Conservation (phyloP, 2,888 invertebrate species). For the Drosophila helvetica region DNA sequence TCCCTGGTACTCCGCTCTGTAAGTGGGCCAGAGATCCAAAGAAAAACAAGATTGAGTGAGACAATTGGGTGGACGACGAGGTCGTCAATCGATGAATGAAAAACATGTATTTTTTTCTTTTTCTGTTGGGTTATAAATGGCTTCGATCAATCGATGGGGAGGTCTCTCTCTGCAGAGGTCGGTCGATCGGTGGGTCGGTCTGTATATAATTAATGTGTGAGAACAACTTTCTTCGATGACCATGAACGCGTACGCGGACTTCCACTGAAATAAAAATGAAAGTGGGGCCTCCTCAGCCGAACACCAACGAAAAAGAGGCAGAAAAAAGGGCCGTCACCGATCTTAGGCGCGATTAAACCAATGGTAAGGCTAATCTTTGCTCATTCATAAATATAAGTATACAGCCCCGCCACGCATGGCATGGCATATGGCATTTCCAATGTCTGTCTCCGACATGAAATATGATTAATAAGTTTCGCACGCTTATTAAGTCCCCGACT, state of each 20-base stretch:
- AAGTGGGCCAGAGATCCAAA: constrained; percentile 13
- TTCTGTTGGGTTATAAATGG: constrained; percentile 5
- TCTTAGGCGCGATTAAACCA: constrained; percentile 73
- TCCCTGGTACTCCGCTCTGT: neutral
- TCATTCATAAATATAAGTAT: constrained; percentile 67
- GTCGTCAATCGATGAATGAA: constrained; percentile 15
- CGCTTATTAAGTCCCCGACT: constrained; percentile 62
- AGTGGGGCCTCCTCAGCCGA: constrained; percentile 55
- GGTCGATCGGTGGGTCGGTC: neutral
- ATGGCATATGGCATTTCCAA: constrained; percentile 5
- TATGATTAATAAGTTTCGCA: constrained; percentile 78
- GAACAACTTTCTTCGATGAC: constrained; percentile 69
- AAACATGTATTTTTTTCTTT: constrained; percentile 7
- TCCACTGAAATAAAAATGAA: constrained; percentile 74
- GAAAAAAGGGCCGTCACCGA: constrained; percentile 45
- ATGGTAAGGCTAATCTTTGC: constrained; percentile 68
- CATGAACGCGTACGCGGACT: constrained; percentile 50
- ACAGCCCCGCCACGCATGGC: constrained; percentile 56
- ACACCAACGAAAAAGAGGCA: too few species aligned
- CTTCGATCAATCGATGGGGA: constrained; percentile 16
- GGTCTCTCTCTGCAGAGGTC: constrained; percentile 1
- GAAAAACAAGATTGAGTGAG: constrained; percentile 19
- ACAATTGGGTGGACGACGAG: constrained; percentile 19
- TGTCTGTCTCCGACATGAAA: constrained; percentile 41
- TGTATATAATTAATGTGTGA: constrained; percentile 66